These are phyloP conservation scores for Scaptomyza tumidula DNA, from an alignment of 2,888 invertebrate species.

Conservation along the genomic window DNA sequence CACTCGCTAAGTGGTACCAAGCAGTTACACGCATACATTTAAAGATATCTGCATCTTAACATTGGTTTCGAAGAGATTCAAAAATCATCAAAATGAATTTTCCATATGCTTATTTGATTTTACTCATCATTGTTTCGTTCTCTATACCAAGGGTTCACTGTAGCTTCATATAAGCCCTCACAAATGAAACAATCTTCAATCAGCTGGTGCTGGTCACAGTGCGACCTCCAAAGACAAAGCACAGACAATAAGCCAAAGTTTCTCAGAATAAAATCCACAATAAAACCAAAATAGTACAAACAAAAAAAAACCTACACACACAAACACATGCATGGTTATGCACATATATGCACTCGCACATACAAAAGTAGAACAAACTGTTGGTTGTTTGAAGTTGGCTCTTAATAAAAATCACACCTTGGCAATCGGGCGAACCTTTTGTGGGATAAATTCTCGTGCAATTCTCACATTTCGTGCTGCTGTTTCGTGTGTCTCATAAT, in stretches of 20 bases:
- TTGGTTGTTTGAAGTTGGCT: not conserved
- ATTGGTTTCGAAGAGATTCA: no score
- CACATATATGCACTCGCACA: not conserved
- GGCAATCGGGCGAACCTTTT: slow-evolving; percentile 43
- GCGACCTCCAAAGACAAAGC: slow-evolving; percentile 27
- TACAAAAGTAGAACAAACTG: slow-evolving; percentile 34
- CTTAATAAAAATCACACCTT: slow-evolving; percentile 51
- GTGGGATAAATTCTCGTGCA: slow-evolving; percentile 45
- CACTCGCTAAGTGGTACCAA: not conserved
- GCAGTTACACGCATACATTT: no score
- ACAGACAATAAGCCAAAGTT: slow-evolving; percentile 64
- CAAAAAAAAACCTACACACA: slow-evolving; percentile 20
- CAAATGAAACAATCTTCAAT: slow-evolving; percentile 11
- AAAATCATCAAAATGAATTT: no score
- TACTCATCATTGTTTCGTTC: not conserved
- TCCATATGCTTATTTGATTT: no score
- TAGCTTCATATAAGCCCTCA: not conserved
- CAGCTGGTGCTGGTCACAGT: slow-evolving; percentile 41
- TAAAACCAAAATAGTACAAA: slow-evolving; percentile 11
- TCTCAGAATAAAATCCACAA: slow-evolving; percentile 53
- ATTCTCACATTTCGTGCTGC: slow-evolving; percentile 66
- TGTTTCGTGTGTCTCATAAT: slow-evolving; percentile 57
- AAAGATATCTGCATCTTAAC: no score
- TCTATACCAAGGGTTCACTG: not conserved
- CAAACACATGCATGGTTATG: slow-evolving; percentile 6